A percentile compares a stretch with the other conserved stretches of the same genome.
These are phyloP conservation scores for Hemicrepidius hirtus DNA, from an alignment of 2,888 invertebrate genomes.

Conservation along the genomic window DNA sequence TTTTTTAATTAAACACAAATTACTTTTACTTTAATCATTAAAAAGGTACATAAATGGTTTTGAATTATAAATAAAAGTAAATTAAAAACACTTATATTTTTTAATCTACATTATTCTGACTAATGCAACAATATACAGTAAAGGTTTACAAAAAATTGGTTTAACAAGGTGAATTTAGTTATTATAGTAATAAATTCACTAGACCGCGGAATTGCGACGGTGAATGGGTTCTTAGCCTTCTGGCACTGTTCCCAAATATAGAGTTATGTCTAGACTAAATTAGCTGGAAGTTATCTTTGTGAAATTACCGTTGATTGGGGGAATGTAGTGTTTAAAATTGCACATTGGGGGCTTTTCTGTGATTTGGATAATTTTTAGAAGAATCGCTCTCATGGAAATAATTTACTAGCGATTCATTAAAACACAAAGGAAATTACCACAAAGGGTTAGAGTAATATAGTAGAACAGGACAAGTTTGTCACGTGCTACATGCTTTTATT, in stretches of 20 bases:
- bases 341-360: not conserved
- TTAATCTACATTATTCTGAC: no score
- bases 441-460: not conserved
- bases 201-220: constrained; percentile 15
- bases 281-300: constrained; percentile 11
- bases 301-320: constrained; percentile 1
- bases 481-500: constrained; percentile 24
- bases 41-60: no score
- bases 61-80: no score
- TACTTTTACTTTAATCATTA: no score
- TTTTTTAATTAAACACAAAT: no score
- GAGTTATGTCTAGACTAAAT: constrained; percentile 9
- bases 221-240: constrained; percentile 8
- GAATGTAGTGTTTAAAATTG: not conserved
- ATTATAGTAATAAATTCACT: constrained; percentile 16
- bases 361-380: not conserved
- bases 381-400: not conserved
- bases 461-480: constrained; percentile 11
- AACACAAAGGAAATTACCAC: not conserved
- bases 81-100: no score
- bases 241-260: constrained; percentile 17
- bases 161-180: constrained; percentile 16
- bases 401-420: not conserved
- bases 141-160: not conserved
- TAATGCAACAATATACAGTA: no score